These are phyloP conservation scores for Corvus moneduloides DNA, from an alignment of 2,113 vertebrate genomes.

Conservation along the genomic window DNA sequence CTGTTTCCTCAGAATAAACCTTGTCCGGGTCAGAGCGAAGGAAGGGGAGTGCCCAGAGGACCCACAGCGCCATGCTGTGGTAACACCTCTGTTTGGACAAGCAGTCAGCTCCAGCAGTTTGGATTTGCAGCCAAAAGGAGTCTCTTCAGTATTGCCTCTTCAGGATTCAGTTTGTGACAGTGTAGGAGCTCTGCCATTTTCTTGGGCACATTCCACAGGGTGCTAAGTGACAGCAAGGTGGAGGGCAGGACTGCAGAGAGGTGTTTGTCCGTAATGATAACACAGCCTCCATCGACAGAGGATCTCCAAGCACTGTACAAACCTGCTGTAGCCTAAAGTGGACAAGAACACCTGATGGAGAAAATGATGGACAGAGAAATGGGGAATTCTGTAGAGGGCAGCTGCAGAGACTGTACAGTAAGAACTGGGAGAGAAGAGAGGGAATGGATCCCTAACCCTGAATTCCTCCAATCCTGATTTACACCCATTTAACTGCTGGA, in stretches of 20 bases:
- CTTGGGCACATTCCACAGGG: neutral
- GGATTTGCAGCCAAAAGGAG: neutral
- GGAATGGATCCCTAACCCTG: neutral
- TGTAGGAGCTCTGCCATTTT: neutral
- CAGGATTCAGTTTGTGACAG: neutral
- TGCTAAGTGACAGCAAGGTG: neutral
- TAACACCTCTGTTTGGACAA: neutral
- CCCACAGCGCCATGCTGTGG: neutral
- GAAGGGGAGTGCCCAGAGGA: neutral
- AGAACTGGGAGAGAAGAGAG: neutral
- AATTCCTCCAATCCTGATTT: neutral
- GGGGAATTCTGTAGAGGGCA: neutral
- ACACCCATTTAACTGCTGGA: neutral
- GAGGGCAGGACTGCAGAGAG: neutral
- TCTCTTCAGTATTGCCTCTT: neutral
- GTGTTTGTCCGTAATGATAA: neutral
- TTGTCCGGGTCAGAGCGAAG: neutral
- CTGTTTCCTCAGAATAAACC: neutral
- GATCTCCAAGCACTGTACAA: neutral
- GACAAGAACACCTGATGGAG: neutral
- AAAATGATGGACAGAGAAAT: neutral
- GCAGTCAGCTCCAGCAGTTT: neutral
- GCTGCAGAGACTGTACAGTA: neutral
- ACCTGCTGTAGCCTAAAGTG: neutral
- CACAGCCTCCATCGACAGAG: neutral